phyloP scores from a whole-genome alignment of 1,140 invertebrate species.

The Drosophila bocki region DNA sequence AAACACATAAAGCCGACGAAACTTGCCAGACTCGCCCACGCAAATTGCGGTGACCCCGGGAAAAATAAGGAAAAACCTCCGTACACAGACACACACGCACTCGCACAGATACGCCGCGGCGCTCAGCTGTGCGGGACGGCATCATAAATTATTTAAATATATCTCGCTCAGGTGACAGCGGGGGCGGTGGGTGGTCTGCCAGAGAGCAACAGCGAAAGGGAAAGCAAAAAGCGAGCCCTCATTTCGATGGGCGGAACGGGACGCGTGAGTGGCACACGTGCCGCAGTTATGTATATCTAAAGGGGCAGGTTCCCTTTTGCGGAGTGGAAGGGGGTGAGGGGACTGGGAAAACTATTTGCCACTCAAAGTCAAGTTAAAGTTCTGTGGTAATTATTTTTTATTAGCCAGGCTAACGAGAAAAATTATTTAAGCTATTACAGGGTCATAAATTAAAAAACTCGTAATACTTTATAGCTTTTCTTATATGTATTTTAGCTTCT shows the following conservation, averaged over 20 bases:
- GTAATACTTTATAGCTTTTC: not conserved
- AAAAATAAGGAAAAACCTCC: conserved; percentile 34
- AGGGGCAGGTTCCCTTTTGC: not conserved
- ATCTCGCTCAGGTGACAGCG: conserved; percentile 56
- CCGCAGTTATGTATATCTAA: conserved; percentile 26
- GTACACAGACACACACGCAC: conserved; percentile 14
- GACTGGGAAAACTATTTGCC: conserved; percentile 13
- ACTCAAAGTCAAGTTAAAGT: conserved; percentile 40
- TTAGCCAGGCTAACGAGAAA: conserved; percentile 1
- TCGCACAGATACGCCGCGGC: conserved; percentile 6
- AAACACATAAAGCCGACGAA: conserved; percentile 22
- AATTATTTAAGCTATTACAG: conserved; percentile 14
- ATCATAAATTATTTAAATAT: conserved; percentile 80
- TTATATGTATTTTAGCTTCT: not conserved
- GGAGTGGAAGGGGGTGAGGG: no score
- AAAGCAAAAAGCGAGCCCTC: conserved; percentile 54
- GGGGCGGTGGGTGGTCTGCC: conserved; percentile 11
- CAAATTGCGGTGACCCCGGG: conserved; percentile 51
- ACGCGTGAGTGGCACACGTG: conserved; percentile 62
- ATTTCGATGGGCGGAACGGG: conserved; percentile 39
- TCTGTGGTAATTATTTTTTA: conserved; percentile 37
- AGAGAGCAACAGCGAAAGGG: conserved; percentile 36
- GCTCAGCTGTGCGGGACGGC: conserved; percentile 68
- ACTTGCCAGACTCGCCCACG: conserved; percentile 69
- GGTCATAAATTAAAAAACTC: conserved; percentile 8